Base-by-base conservation (phyloP, 2,113 vertebrate genomes). In the Myxocyprinus asiaticus region DNA sequence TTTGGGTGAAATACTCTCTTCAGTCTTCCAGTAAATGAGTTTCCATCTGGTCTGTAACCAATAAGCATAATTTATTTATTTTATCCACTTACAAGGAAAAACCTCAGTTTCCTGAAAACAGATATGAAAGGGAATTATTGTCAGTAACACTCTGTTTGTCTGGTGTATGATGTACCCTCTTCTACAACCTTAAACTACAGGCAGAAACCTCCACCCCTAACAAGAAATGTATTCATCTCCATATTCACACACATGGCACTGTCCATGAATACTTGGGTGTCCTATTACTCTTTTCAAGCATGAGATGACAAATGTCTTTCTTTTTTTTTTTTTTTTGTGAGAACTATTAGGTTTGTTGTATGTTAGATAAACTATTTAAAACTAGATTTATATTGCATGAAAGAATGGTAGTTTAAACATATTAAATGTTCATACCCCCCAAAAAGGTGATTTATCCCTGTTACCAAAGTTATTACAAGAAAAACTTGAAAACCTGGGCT, bases 281-380 rank as follows among this genome's bases (percentile, higher is more conserved):
- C 67, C 83, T 88, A 81, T 42, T 74, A 14, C 22, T 79, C 87
- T 78, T 86, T 86, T 58, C 81, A 58, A 69, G 75, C 78, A 77
- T 73, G 1, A 33, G 22, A 33, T 33, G 22, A 33, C 22, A 33
- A 33, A 33, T 33, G 1, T 33, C 22, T 33, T 33, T 33, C n/a
- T n/a, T 33, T 33, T 33, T 33, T 33, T 33, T 33, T 33, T 33
- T 33, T 33, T 33, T 33, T 33, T 33, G 22, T 33, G 22, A 33
- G 22, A 33, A 33, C 22, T 33, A 33, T 33, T 33, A 33, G 22
- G 22, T 33, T 33, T 33, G 22, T 33, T 1, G 22, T 33, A 33
- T 33, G 22, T 33, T 33, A 33, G 22, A 33, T 33, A 33, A 33
- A 33, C 22, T 33, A 33, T 33, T 33, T 33, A 33, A 33, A 33